A percentile compares a stretch with the other conserved stretches of the same genome.
Conservation (phyloP, 1,140 invertebrate genomes). For the Leptinotarsa defecta region DNA sequence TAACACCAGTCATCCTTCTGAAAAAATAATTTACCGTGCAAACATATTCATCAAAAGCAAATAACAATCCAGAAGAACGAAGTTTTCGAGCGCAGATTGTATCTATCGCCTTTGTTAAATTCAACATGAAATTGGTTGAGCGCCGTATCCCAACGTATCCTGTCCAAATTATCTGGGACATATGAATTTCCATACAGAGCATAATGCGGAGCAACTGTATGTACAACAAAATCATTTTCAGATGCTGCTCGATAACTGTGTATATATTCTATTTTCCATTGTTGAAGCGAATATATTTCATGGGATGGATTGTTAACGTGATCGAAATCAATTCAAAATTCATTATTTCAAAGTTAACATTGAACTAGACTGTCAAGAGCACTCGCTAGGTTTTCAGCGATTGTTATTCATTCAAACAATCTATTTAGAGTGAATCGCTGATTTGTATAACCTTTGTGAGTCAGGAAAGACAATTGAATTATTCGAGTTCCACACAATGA, state of each 20-base stretch:
- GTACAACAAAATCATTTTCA: background rate
- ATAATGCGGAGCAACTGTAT: slow-evolving; percentile 1
- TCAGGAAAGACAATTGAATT: too few relatives aligned
- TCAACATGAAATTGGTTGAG: background rate
- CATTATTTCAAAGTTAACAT: background rate
- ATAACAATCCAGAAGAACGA: background rate
- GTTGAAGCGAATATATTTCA: background rate
- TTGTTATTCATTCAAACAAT: too few relatives aligned
- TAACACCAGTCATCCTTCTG: background rate
- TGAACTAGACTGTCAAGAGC: background rate
- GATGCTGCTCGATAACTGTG: background rate
- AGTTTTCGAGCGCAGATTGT: background rate
- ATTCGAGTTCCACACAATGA: too few relatives aligned
- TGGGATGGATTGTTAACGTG: background rate
- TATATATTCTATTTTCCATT: background rate
- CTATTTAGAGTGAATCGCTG: too few relatives aligned
- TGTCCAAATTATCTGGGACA: slow-evolving; percentile 5
- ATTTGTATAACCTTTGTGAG: too few relatives aligned
- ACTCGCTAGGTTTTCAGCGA: background rate
- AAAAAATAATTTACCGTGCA: background rate
- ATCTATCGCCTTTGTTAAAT: slow-evolving; percentile 4
- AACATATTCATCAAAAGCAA: background rate
- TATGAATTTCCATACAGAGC: background rate
- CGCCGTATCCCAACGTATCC: slow-evolving; percentile 1
- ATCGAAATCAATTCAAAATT: slow-evolving; percentile 4